Evolutionary conservation across 2,888 invertebrate genomes (phyloP).

Genomic region (Trimorus sp.): DNA sequence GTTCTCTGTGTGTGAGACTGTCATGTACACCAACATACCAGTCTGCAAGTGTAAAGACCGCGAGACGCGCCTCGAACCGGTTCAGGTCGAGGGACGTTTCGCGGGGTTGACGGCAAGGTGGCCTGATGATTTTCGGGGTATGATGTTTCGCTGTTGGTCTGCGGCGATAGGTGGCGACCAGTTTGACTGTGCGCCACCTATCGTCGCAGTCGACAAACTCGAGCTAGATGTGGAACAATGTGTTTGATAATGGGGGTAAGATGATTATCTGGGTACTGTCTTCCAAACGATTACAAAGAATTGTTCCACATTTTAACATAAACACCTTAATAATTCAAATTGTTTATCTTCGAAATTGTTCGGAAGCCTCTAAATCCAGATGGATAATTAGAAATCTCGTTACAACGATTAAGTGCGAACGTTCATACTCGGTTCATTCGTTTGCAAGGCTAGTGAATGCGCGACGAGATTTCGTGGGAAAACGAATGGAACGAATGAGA

Average conservation of each 20-base stretch:
- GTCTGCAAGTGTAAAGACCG: constrained; percentile 82
- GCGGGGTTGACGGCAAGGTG: constrained; percentile 73
- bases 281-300: too few relatives aligned
- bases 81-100: constrained; percentile 74
- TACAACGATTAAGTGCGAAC: not conserved
- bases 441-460: not conserved
- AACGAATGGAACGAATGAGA: constrained; percentile 23
- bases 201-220: constrained; percentile 15
- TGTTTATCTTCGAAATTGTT: too few relatives aligned
- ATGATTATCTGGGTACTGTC: not conserved
- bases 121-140: constrained; percentile 65
- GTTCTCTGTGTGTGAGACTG: constrained; percentile 82
- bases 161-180: constrained; percentile 18
- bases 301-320: too few relatives aligned
- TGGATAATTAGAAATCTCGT: too few relatives aligned
- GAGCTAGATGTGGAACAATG: constrained; percentile 25
- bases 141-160: constrained; percentile 44
- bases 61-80: constrained; percentile 77
- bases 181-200: too few relatives aligned
- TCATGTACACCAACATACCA: constrained; percentile 88
- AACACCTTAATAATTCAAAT: too few relatives aligned
- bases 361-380: too few relatives aligned
- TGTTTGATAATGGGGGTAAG: constrained; percentile 32
- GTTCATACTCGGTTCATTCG: not conserved
- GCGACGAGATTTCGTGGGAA: constrained; percentile 47